Evolutionary conservation across 2,888 invertebrate genomes (phyloP).

Genomic region (Neria commutata): DNA sequence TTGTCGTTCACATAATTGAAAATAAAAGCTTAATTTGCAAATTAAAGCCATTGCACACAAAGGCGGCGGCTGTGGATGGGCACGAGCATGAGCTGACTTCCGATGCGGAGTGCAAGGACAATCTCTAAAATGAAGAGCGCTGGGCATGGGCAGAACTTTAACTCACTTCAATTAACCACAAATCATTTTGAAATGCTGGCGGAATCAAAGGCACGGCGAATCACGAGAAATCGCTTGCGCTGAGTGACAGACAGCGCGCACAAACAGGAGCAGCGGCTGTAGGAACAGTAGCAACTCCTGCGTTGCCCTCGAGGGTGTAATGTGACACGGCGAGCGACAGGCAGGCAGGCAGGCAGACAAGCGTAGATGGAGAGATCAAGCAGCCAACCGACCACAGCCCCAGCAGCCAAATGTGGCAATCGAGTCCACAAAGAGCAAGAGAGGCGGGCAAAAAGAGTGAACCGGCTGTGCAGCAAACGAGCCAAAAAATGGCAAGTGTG

Average conservation of each 20-base stretch:
- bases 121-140: too few relatives aligned
- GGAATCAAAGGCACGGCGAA: too few relatives aligned
- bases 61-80: background rate
- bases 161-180: conserved; percentile 30
- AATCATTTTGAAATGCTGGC: conserved; percentile 25
- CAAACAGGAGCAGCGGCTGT: background rate
- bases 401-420: too few relatives aligned
- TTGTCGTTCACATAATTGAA: conserved; percentile 30
- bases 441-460: background rate
- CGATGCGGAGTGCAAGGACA: background rate
- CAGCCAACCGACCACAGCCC: background rate
- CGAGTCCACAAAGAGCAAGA: too few relatives aligned
- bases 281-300: background rate
- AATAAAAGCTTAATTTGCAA: conserved; percentile 28
- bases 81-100: background rate
- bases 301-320: too few relatives aligned
- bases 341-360: too few relatives aligned
- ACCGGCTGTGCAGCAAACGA: background rate
- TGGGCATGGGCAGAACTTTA: conserved; percentile 1
- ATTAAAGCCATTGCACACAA: conserved; percentile 28
- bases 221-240: too few relatives aligned
- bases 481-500: background rate
- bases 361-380: too few relatives aligned
- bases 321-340: too few relatives aligned
- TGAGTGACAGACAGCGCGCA: too few relatives aligned